Evolutionary conservation across 2,888 invertebrate genomes (phyloP).

Genomic region (Camptogramma bilineatum): DNA sequence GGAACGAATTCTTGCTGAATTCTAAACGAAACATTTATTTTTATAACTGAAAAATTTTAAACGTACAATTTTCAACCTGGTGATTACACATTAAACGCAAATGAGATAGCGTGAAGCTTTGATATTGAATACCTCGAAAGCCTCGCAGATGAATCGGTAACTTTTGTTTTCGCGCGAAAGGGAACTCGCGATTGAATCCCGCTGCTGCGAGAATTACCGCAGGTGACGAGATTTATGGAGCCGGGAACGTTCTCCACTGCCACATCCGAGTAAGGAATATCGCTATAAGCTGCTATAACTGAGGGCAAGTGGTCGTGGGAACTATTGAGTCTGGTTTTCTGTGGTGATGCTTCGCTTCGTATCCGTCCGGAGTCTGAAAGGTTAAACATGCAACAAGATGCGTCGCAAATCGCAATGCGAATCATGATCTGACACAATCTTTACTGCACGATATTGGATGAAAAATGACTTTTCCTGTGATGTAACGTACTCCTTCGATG

Average conservation of each 20-base stretch:
- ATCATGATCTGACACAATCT: too few relatives aligned
- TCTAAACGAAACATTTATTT: background rate
- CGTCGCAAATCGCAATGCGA: too few relatives aligned
- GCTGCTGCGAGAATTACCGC: conserved; percentile 39
- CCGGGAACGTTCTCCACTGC: background rate
- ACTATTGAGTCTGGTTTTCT: too few relatives aligned
- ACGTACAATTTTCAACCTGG: background rate
- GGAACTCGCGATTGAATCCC: conserved; percentile 17
- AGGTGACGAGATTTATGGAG: conserved; percentile 43
- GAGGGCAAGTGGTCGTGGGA: too few relatives aligned
- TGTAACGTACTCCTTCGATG: too few relatives aligned
- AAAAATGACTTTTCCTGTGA: too few relatives aligned
- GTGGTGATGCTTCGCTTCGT: too few relatives aligned
- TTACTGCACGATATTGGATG: too few relatives aligned
- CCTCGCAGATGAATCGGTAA: conserved; percentile 19
- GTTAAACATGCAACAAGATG: too few relatives aligned
- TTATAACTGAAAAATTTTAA: background rate
- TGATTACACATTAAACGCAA: background rate
- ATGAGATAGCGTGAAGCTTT: background rate
- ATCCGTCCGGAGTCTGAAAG: too few relatives aligned
- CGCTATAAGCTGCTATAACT: background rate
- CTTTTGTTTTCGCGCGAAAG: conserved; percentile 31
- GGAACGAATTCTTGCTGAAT: background rate
- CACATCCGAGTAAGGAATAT: background rate
- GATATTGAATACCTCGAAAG: background rate